phyloP scores from a whole-genome alignment of 2,797 vertebrate genomes.

The Acestrorhynchus altus region DNA sequence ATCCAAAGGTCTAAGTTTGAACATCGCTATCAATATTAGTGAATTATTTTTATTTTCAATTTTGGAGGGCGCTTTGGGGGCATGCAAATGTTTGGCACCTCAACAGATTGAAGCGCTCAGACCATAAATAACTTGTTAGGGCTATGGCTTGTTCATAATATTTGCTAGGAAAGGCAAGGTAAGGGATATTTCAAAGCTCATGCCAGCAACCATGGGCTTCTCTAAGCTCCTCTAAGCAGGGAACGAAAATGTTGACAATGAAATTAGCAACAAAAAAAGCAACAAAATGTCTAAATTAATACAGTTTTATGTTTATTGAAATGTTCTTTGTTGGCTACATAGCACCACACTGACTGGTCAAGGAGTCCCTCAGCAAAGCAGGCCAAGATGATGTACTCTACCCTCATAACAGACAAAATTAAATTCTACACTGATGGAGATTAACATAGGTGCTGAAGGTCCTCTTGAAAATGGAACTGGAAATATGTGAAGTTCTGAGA shows the following conservation, averaged over 20 bases:
- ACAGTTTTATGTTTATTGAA: conserved; percentile 43
- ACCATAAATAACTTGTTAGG: too few relatives aligned
- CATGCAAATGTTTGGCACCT: too few relatives aligned
- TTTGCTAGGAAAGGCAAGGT: too few relatives aligned
- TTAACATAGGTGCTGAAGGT: background rate
- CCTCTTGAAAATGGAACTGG: background rate
- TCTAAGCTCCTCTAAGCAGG: too few relatives aligned
- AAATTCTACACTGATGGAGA: background rate
- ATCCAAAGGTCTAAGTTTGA: too few relatives aligned
- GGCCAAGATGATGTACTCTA: conserved; percentile 1
- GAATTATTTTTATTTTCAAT: too few relatives aligned
- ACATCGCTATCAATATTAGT: too few relatives aligned
- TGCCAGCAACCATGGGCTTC: too few relatives aligned
- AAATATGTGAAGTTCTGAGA: background rate
- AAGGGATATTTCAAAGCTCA: too few relatives aligned
- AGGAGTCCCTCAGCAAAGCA: conserved; percentile 7
- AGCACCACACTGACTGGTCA: conserved; percentile 53
- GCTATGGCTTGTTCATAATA: too few relatives aligned
- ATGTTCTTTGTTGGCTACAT: conserved; percentile 37
- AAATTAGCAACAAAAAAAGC: background rate
- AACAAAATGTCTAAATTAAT: background rate
- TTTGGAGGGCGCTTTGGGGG: too few relatives aligned
- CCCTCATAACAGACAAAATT: conserved; percentile 16
- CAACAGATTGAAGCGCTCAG: too few relatives aligned
- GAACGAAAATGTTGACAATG: background rate